These are phyloP conservation scores for Hystrix brachyura DNA, from an alignment of 2,113 vertebrate genomes.

Conservation along the genomic window DNA sequence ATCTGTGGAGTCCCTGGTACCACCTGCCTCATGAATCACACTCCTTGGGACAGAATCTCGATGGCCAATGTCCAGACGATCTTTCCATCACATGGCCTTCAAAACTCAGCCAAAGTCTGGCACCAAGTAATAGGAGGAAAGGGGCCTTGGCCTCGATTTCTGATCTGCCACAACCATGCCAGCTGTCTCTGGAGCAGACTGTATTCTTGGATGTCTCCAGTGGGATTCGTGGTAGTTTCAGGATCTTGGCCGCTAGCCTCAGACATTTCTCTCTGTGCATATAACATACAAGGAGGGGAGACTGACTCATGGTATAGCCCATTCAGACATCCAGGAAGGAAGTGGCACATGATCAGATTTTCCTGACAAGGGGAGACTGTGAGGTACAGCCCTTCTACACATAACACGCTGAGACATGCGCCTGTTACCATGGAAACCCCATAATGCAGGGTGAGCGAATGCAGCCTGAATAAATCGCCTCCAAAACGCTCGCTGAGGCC, in stretches of 20 bases:
- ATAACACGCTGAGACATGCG: constrained; percentile 56
- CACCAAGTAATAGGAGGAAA: constrained; percentile 39
- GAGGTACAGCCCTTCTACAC: constrained; percentile 38
- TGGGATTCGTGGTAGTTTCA: not conserved
- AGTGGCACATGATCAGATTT: constrained; percentile 55
- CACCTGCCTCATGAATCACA: not conserved
- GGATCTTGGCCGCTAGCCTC: not conserved
- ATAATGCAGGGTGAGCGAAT: constrained; percentile 64
- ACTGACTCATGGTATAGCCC: not conserved
- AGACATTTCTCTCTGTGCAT: not conserved
- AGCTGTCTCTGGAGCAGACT: not conserved
- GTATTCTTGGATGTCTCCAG: not conserved
- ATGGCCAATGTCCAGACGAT: not conserved
- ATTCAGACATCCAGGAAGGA: constrained; percentile 52
- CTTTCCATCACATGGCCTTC: constrained; percentile 60
- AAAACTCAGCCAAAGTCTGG: not conserved
- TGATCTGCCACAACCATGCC: not conserved
- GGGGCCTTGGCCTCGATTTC: not conserved
- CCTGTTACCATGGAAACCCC: constrained; percentile 75
- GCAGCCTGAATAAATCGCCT: constrained; percentile 72
- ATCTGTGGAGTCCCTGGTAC: not conserved
- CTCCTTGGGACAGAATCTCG: not conserved
- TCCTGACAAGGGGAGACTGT: constrained; percentile 38
- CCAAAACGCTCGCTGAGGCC: constrained; percentile 63
- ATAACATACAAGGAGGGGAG: not conserved